Conservation (phyloP, 2,888 invertebrate species). For the Drosophila testacea region DNA sequence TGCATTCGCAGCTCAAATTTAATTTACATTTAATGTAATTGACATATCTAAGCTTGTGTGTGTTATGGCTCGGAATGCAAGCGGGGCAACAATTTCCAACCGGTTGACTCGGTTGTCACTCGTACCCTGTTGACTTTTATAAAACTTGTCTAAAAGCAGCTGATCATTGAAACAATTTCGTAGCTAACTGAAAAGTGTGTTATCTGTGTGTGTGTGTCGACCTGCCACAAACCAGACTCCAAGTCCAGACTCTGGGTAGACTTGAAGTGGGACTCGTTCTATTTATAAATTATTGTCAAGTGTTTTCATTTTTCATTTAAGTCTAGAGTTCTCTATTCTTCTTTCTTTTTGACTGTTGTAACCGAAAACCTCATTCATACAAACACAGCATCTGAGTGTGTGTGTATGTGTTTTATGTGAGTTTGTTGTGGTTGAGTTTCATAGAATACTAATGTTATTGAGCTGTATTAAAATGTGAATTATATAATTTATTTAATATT, state of each 20-base stretch:
- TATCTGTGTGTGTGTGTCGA: background rate
- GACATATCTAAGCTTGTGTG: background rate
- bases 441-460: background rate
- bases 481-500: background rate
- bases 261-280: constrained; percentile 40
- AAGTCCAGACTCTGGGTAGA: constrained; percentile 29
- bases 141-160: constrained; percentile 46
- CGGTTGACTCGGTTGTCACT: constrained; percentile 41
- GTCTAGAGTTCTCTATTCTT: constrained; percentile 2
- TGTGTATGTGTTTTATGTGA: background rate
- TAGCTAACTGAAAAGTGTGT: constrained; percentile 19
- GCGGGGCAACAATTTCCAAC: constrained; percentile 36
- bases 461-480: too few species aligned
- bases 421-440: constrained; percentile 1
- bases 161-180: constrained; percentile 55
- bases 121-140: constrained; percentile 17
- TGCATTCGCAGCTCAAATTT: constrained; percentile 4
- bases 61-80: constrained; percentile 16
- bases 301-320: background rate
- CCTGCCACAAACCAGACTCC: constrained; percentile 23
- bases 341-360: constrained; percentile 19
- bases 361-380: constrained; percentile 13
- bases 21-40: constrained; percentile 19
- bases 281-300: constrained; percentile 35
- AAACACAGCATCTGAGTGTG: background rate